Evolutionary conservation across 2,888 invertebrate species (phyloP).

Genomic region (Zygothrica quintamaculata): DNA sequence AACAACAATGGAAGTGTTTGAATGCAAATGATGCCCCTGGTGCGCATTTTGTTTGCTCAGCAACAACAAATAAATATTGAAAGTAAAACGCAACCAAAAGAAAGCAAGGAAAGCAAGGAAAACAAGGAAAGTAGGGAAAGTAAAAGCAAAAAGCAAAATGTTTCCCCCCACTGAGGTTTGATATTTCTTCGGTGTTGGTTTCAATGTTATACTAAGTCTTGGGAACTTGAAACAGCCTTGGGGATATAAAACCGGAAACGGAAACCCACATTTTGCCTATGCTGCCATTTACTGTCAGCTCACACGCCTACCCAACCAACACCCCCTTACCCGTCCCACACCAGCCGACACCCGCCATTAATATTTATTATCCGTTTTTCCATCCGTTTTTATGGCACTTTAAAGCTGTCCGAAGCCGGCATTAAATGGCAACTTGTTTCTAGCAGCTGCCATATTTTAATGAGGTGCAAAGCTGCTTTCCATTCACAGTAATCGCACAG

Average conservation of each 20-base stretch:
- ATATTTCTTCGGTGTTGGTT: conserved; percentile 2
- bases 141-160: too few species aligned
- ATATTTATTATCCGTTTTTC: conserved; percentile 66
- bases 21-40: conserved; percentile 75
- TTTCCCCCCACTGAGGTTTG: conserved; percentile 38
- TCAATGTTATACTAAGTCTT: not conserved
- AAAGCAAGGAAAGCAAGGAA: conserved; percentile 32
- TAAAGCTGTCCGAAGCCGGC: conserved; percentile 56
- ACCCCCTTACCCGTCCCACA: not conserved
- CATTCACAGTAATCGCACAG: conserved; percentile 17
- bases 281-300: not conserved
- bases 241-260: conserved; percentile 46
- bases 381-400: conserved; percentile 60
- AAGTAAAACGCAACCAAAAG: conserved; percentile 26
- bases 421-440: conserved; percentile 57
- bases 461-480: conserved; percentile 40
- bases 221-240: conserved; percentile 32
- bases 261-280: conserved; percentile 50
- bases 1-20: conserved; percentile 76
- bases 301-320: not conserved
- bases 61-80: conserved; percentile 78
- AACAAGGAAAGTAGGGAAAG: not conserved
- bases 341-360: conserved; percentile 50
- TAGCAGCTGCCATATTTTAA: conserved; percentile 46
- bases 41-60: conserved; percentile 46